phyloP scores from a whole-genome alignment of 2,888 invertebrate species.

The Stomorhina lunata region DNA sequence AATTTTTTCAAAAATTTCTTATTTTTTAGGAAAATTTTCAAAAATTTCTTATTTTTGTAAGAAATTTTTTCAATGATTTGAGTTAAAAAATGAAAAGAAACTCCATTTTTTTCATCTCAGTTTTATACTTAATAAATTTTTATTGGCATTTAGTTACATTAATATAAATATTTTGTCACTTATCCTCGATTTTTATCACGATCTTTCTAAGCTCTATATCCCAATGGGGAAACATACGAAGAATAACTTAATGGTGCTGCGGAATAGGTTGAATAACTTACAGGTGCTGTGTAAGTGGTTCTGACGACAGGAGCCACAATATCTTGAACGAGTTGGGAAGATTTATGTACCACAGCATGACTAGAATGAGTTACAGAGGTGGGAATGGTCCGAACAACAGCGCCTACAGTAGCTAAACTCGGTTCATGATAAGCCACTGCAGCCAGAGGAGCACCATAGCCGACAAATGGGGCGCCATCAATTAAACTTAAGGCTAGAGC shows the following conservation, averaged over 20 bases:
- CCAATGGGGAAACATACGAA: constrained; percentile 50
- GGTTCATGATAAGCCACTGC: constrained; percentile 69
- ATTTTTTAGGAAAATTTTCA: no score
- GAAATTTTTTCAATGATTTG: no score
- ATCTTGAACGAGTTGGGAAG: constrained; percentile 76
- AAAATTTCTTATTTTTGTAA: no score
- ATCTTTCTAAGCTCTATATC: not conserved
- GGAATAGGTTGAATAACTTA: constrained; percentile 54
- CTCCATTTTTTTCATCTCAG: no score
- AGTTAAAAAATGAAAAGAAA: no score
- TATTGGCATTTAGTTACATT: no score
- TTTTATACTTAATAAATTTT: no score
- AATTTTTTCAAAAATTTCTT: no score
- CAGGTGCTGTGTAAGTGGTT: constrained; percentile 62
- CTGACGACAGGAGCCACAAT: constrained; percentile 71
- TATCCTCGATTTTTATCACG: not conserved
- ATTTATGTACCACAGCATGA: constrained; percentile 80
- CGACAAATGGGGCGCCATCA: constrained; percentile 55
- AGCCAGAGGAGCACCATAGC: constrained; percentile 65
- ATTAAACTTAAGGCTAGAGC: constrained; percentile 70
- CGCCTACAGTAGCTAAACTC: constrained; percentile 71
- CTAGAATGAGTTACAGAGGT: constrained; percentile 81
- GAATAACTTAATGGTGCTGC: constrained; percentile 57
- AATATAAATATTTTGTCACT: no score
- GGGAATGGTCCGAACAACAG: constrained; percentile 75